These are phyloP conservation scores for Allygus modestus DNA, from an alignment of 2,888 invertebrate species.

Conservation along the genomic window DNA sequence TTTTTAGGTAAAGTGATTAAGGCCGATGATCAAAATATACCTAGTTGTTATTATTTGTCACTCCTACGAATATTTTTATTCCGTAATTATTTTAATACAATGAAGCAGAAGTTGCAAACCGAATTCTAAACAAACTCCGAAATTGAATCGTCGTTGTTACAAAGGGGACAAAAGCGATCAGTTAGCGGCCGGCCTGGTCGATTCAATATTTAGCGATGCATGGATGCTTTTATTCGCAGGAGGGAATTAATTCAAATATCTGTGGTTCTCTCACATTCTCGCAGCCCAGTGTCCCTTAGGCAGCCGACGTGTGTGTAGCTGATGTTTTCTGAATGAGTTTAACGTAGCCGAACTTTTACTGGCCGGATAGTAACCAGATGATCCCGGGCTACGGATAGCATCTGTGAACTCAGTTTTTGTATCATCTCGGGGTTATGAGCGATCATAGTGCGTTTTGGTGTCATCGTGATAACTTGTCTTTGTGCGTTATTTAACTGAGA, in stretches of 20 bases:
- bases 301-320: neutral
- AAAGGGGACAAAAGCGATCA: neutral
- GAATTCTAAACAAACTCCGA: neutral
- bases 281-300: neutral
- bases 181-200: neutral
- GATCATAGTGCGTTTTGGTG: neutral
- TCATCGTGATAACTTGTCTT: neutral
- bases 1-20: no score
- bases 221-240: conserved; percentile 39
- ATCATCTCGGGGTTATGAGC: conserved; percentile 7
- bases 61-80: no score
- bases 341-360: neutral
- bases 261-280: neutral
- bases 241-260: neutral
- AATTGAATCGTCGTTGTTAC: conserved; percentile 17
- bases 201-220: conserved; percentile 22
- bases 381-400: conserved; percentile 30
- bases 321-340: neutral
- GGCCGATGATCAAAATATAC: no score
- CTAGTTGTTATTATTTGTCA: no score
- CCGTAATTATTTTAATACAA: no score
- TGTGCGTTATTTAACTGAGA: neutral
- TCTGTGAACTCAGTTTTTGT: conserved; percentile 40
- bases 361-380: neutral
- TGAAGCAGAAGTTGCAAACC: no score